phyloP scores from a whole-genome alignment of 2,888 invertebrate genomes.

The Polyploca ridens region DNA sequence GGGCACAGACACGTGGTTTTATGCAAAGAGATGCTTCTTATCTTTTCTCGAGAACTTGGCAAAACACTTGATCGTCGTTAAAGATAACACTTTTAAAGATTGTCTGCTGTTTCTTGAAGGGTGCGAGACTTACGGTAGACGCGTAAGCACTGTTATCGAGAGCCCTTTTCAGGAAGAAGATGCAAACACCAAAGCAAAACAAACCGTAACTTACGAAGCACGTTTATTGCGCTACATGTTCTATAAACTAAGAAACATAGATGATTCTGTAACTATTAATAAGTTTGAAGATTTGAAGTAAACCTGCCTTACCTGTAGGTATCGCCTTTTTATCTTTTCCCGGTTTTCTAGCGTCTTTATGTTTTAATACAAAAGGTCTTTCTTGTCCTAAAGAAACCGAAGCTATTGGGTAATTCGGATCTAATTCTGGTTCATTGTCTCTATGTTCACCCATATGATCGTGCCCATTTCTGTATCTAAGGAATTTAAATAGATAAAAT shows the following conservation, averaged over 20 bases:
- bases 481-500: neutral
- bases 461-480: constrained; percentile 87
- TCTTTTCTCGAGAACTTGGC: constrained; percentile 96
- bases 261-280: constrained; percentile 80
- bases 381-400: constrained; percentile 87
- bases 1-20: constrained; percentile 99
- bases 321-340: constrained; percentile 71
- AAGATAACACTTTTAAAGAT: constrained; percentile 94
- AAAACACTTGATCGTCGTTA: constrained; percentile 94
- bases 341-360: constrained; percentile 81
- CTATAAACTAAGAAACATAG: constrained; percentile 86
- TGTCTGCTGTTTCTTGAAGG: constrained; percentile 95
- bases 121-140: constrained; percentile 94
- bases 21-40: constrained; percentile 97
- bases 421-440: constrained; percentile 88
- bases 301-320: constrained; percentile 66
- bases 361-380: constrained; percentile 87
- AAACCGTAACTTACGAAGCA: constrained; percentile 96
- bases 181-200: constrained; percentile 89
- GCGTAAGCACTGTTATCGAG: constrained; percentile 92
- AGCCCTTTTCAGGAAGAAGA: constrained; percentile 90
- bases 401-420: constrained; percentile 85
- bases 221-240: constrained; percentile 92
- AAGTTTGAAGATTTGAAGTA: constrained; percentile 82
- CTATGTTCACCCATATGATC: constrained; percentile 90